Evolutionary conservation across 2,888 invertebrate genomes (phyloP).

Genomic region (Buathra laborator): DNA sequence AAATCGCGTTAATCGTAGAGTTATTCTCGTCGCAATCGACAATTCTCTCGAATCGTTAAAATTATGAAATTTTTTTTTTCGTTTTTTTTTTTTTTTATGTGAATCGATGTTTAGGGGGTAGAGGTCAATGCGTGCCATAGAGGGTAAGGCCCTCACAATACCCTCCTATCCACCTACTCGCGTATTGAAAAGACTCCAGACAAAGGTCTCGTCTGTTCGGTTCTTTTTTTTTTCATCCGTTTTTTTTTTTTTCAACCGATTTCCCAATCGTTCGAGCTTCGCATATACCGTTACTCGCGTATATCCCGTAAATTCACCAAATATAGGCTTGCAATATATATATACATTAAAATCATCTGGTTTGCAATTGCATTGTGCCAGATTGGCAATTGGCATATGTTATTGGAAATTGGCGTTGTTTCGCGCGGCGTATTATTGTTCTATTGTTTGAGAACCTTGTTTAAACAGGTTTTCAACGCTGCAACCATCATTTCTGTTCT

Average conservation of each 20-base stretch:
- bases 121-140: constrained; percentile 80
- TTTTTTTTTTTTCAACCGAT: constrained; percentile 43
- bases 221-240: constrained; percentile 8
- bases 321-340: constrained; percentile 26
- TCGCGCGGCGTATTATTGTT: constrained; percentile 34
- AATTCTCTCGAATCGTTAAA: constrained; percentile 53
- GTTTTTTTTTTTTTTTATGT: constrained; percentile 35
- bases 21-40: constrained; percentile 9
- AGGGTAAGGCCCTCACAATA: constrained; percentile 77
- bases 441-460: constrained; percentile 37
- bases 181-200: constrained; percentile 50
- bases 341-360: constrained; percentile 45
- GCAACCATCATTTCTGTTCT: not conserved
- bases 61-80: constrained; percentile 43
- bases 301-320: constrained; percentile 32
- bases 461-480: not conserved
- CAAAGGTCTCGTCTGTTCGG: constrained; percentile 54
- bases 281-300: constrained; percentile 41
- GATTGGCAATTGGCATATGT: constrained; percentile 61
- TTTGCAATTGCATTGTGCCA: constrained; percentile 57
- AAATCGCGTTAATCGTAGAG: not conserved
- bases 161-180: constrained; percentile 48
- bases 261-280: constrained; percentile 56
- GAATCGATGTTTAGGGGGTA: constrained; percentile 67
- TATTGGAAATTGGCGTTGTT: constrained; percentile 62